phyloP scores from a whole-genome alignment of 2,797 vertebrate species.

The Dicrostonyx torquatus region DNA sequence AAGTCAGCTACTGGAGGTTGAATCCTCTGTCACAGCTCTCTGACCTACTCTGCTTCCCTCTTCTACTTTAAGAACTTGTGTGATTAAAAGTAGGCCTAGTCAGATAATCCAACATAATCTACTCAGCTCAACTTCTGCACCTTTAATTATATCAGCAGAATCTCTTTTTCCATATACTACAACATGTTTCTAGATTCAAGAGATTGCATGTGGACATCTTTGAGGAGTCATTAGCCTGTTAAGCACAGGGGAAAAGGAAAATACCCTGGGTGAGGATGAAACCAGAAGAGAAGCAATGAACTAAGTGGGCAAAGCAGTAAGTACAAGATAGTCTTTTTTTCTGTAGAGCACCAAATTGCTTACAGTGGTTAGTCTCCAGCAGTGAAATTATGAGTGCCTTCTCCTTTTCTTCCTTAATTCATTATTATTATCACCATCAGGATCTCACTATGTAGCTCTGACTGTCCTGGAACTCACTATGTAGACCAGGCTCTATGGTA shows the following conservation, averaged over 20 bases:
- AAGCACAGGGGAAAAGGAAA: not conserved
- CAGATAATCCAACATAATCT: constrained; percentile 31
- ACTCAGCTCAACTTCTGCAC: constrained; percentile 22
- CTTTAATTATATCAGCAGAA: constrained; percentile 34
- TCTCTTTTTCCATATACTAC: not conserved
- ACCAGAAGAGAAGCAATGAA: not conserved
- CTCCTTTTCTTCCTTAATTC: not conserved
- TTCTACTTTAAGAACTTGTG: constrained; percentile 4
- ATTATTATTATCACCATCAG: too few relatives aligned
- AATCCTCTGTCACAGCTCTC: not conserved
- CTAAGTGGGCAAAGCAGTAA: not conserved
- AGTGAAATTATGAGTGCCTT: not conserved
- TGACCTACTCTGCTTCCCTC: not conserved
- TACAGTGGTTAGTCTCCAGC: not conserved
- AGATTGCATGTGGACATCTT: not conserved
- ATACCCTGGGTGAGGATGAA: not conserved
- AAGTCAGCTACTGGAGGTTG: not conserved
- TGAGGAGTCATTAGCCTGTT: not conserved
- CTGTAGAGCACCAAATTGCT: not conserved
- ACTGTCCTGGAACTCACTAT: not conserved
- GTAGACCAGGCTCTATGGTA: not conserved
- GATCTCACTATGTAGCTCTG: not conserved
- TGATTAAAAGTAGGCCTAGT: constrained; percentile 20
- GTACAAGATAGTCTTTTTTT: not conserved
- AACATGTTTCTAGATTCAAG: not conserved